Conservation (phyloP, 1,140 invertebrate species). For the Ladona fulva region DNA sequence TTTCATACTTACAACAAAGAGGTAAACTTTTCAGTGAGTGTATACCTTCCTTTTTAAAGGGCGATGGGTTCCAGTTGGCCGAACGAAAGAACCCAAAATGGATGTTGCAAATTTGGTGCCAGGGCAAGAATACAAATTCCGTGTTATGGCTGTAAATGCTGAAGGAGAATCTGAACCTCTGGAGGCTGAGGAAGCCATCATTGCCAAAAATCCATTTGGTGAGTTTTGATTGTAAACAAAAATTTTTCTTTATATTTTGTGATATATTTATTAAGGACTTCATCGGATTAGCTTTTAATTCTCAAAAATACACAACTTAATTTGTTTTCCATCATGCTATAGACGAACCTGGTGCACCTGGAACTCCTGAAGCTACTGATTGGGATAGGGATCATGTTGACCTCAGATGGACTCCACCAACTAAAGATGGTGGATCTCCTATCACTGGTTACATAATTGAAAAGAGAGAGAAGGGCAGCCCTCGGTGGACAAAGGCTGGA, state of each 20-base stretch:
- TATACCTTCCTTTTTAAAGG: conserved; percentile 34
- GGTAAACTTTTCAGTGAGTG: no score
- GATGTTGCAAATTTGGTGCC: conserved; percentile 77
- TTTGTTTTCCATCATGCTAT: conserved; percentile 24
- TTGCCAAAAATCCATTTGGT: conserved; percentile 98
- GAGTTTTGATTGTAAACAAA: conserved; percentile 28
- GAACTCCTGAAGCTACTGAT: conserved; percentile 77
- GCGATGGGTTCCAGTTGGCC: conserved; percentile 73
- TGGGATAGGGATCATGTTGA: conserved; percentile 94
- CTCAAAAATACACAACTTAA: conserved; percentile 5
- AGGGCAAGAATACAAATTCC: conserved; percentile 93
- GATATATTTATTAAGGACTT: conserved; percentile 16
- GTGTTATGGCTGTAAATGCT: conserved; percentile 88
- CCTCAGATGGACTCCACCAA: conserved; percentile 81
- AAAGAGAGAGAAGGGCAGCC: conserved; percentile 80
- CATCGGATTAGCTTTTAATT: conserved; percentile 16
- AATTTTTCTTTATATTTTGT: conserved; percentile 15
- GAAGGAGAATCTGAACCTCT: conserved; percentile 92
- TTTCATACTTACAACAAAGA: no score
- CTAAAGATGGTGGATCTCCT: conserved; percentile 83
- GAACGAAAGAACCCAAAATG: conserved; percentile 70
- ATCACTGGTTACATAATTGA: conserved; percentile 90
- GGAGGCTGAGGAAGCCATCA: conserved; percentile 75
- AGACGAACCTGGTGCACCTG: conserved; percentile 87
- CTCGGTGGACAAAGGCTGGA: conserved; percentile 76